These are phyloP conservation scores for Danio albolineatus DNA, from an alignment of 2,797 vertebrate species.

Conservation along the genomic window DNA sequence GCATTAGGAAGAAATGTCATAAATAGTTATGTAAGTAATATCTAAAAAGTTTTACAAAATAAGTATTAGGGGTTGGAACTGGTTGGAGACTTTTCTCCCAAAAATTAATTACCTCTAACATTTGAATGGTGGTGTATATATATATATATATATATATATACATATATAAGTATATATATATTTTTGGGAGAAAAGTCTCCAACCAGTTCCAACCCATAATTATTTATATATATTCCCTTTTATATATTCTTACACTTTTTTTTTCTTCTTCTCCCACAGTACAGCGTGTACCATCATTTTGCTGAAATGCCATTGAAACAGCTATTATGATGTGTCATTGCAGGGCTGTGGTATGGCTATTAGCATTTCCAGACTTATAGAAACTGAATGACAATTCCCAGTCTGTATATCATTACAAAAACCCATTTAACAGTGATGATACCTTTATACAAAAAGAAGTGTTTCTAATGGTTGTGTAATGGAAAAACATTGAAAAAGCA, in stretches of 20 bases:
- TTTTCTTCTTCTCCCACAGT: neutral
- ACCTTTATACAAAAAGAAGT: conserved; percentile 24
- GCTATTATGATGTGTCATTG: conserved; percentile 29
- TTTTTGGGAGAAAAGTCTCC: no score
- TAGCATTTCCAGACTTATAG: conserved; percentile 32
- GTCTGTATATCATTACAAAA: conserved; percentile 12
- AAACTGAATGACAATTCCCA: conserved; percentile 36
- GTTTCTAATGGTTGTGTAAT: conserved; percentile 29
- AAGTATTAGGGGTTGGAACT: no score
- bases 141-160: no score
- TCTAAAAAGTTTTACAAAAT: no score
- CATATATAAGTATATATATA: no score
- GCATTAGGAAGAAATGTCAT: no score
- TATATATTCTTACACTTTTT: neutral
- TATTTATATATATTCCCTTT: no score
- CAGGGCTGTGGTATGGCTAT: conserved; percentile 21
- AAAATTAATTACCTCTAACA: neutral
- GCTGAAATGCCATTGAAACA: neutral
- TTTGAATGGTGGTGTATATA: neutral
- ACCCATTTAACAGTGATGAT: conserved; percentile 41
- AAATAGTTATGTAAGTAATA: no score
- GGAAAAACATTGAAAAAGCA: conserved; percentile 27
- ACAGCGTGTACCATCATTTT: conserved; percentile 1
- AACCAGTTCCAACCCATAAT: no score
- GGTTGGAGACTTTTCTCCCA: no score